Evolutionary conservation across 2,797 vertebrate species (phyloP), one percentile per base, ranked within the genome.

Genomic region (Acrocephalus scirpaceus): DNA sequence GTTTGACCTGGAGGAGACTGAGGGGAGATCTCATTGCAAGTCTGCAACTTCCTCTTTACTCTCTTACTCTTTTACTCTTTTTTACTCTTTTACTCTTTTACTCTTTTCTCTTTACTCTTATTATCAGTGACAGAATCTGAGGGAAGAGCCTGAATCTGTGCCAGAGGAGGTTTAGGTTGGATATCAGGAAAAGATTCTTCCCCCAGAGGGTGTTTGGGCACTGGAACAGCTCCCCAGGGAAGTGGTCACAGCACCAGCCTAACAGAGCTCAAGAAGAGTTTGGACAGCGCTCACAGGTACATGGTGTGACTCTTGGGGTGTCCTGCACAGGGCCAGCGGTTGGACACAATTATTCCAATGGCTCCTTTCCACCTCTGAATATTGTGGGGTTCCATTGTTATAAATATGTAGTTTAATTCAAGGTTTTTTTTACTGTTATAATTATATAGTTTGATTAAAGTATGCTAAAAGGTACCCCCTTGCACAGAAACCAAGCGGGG

Each of bases 171-270:
- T 65, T 66, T 66, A 26, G 3, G 16, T 2, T 78, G n/a, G 13
- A 21, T 64, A 16, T 32, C 6, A 56, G n/a, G 21, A 25, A 45
- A 45, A 56, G 4, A 4, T 56, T 78, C n/a, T 47, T 32, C 17
- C 1, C 8, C 5, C n/a, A 21, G n/a, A 36, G 20, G 6, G 16
- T 36, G 32, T 3, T 0, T 54, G 40, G n/a, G 6, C n/a, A 25
- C 40, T 13, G 40, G 26, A 65, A 25, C 8, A 34, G 2, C 1
- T 45, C 16, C 40, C 7, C 40, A 20, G 13, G 21, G 21, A 0
- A 54, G 8, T 15, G 48, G 32, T 36, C 60, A 77, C 25, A 64
- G 19, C 19, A 53, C 5, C 48, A 77, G 10, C 32, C 20, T 36
- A 26, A 36, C 8, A 45, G 27, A 78, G 26, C 5, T 45, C 40